These are phyloP conservation scores for Lithophane semibrunnea DNA, from an alignment of 2,888 invertebrate genomes.

Conservation along the genomic window DNA sequence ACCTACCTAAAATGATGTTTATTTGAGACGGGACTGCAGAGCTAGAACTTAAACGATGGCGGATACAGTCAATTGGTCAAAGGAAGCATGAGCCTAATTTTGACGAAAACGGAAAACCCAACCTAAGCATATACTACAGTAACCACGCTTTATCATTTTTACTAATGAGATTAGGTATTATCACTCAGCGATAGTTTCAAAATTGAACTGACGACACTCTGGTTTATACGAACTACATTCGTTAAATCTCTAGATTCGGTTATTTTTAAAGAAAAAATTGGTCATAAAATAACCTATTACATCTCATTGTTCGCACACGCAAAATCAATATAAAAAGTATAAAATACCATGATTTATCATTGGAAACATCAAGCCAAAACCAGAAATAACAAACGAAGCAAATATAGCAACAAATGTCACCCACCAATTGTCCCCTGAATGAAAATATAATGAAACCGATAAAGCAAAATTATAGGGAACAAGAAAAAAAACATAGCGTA, in stretches of 20 bases:
- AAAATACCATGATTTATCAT: conserved; percentile 63
- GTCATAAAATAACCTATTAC: neutral
- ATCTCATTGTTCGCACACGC: conserved; percentile 38
- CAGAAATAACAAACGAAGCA: conserved; percentile 56
- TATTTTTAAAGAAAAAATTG: neutral
- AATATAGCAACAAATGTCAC: conserved; percentile 71
- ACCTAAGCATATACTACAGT: neutral
- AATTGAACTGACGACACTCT: neutral
- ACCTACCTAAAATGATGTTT: neutral
- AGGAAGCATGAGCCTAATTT: neutral
- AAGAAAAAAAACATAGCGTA: conserved; percentile 77
- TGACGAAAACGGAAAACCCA: neutral
- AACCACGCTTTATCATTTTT: neutral
- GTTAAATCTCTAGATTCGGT: neutral
- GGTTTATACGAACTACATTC: neutral
- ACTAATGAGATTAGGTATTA: neutral
- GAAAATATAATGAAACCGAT: conserved; percentile 84
- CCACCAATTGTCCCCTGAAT: conserved; percentile 71
- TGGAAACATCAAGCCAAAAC: conserved; percentile 44
- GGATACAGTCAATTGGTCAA: neutral
- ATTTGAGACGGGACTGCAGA: neutral
- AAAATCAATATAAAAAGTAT: conserved; percentile 44
- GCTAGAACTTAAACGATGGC: neutral
- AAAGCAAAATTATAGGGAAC: conserved; percentile 80
- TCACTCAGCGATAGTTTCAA: neutral